Base-by-base conservation (phyloP, 2,888 invertebrate species). In the Julus scanicus region DNA sequence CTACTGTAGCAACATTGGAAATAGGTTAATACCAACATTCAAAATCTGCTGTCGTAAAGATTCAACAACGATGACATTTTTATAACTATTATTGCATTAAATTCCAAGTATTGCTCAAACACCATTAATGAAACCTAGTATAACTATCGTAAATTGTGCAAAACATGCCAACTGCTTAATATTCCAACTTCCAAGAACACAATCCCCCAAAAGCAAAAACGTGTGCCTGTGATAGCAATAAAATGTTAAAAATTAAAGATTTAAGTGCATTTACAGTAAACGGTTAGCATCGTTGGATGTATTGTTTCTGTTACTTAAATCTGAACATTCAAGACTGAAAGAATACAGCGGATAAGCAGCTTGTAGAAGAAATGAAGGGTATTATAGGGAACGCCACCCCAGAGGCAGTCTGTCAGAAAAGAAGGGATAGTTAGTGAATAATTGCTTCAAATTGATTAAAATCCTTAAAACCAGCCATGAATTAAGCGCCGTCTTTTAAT, bases 401-500 rank as follows among this genome's bases (percentile, higher is more conserved):
- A 1, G 71, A 71, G 71, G 71, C 71, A 71, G 29, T 29, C 29
- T 71, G 71, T 71, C 71, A 71, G 71, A 71, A 71, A 71, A 71
- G 71, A 71, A 71, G 71, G 71, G 71, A n/a, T 71, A 71, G 29
- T 71, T 29, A 71, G 71, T 71, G 71, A 71, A 71, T 71, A 71
- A 71, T 71, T 29, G 71, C 71, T 29, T 71, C 71, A 71, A 71
- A 71, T 71, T 71, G 71, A 71, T 71, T 71, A 71, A 71, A 71
- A 71, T 29, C 71, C 71, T 71, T 71, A 71, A 71, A 71, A 71
- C 71, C 71, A 71, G 20, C 71, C 71, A 71, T 71, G 71, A 71
- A 71, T 71, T 71, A 71, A 71, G 71, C 71, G 71, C 71, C n/a
- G 71, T 71, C 71, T 71, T 48, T 71, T 71, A 71, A 71, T 71